Evolutionary conservation across 2,797 vertebrate genomes (phyloP).

Genomic region (Epinephelus coioides): DNA sequence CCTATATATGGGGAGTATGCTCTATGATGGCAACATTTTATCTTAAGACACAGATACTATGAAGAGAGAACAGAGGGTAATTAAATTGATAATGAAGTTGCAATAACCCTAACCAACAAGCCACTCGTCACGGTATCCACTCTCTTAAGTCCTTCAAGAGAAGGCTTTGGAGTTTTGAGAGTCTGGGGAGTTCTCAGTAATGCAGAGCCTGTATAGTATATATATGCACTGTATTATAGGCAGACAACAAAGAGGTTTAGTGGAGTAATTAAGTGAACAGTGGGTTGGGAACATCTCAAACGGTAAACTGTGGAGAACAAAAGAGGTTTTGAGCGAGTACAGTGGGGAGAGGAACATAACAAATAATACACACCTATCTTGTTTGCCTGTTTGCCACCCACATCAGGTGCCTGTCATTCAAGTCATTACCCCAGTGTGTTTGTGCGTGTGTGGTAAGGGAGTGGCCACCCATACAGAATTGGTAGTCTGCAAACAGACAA

Average conservation of each 20-base stretch:
- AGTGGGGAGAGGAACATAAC: conserved; percentile 30
- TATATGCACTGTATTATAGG: conserved; percentile 20
- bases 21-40: conserved; percentile 14
- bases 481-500: conserved; percentile 60
- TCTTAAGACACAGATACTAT: conserved; percentile 31
- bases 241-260: conserved; percentile 57
- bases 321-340: conserved; percentile 51
- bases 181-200: conserved; percentile 44
- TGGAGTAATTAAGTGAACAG: conserved; percentile 68
- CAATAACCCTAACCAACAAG: background rate
- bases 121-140: conserved; percentile 2
- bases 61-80: conserved; percentile 33
- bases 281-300: conserved; percentile 64
- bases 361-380: conserved; percentile 56
- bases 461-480: conserved; percentile 73
- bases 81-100: conserved; percentile 9
- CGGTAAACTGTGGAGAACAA: conserved; percentile 66
- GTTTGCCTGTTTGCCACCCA: conserved; percentile 59
- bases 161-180: conserved; percentile 27
- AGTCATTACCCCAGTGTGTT: conserved; percentile 32
- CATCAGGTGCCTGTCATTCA: conserved; percentile 69
- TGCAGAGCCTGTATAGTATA: conserved; percentile 31
- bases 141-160: conserved; percentile 17
- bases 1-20: background rate
- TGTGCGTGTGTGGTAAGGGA: conserved; percentile 62